Evolutionary conservation across 2,797 vertebrate genomes (phyloP).

Genomic region (Dendrocincla tyrannina): DNA sequence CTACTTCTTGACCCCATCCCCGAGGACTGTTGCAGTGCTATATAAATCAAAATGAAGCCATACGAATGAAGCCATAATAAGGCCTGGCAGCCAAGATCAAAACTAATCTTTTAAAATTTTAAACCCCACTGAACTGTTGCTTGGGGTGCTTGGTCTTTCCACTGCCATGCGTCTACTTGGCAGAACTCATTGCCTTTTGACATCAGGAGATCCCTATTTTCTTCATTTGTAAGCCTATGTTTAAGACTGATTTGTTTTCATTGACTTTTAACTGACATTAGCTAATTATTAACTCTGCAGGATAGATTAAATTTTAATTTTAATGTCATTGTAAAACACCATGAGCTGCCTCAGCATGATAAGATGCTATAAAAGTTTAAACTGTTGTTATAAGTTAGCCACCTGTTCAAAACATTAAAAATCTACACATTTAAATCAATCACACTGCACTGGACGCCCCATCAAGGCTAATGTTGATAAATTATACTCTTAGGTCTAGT

Average conservation of each 20-base stretch:
- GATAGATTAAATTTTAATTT: conserved; percentile 76
- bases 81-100: not conserved
- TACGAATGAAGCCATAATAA: not conserved
- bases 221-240: conserved; percentile 3
- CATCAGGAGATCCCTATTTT: not conserved
- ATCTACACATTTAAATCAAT: conserved; percentile 61
- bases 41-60: not conserved
- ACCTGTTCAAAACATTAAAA: conserved; percentile 70
- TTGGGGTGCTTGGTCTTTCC: not conserved
- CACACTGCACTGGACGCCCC: conserved; percentile 7
- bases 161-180: not conserved
- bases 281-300: conserved; percentile 70
- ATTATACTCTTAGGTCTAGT: conserved; percentile 24
- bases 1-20: not conserved
- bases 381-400: conserved; percentile 65
- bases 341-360: conserved; percentile 57
- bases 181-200: not conserved
- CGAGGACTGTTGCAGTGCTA: not conserved
- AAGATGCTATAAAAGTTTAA: conserved; percentile 67
- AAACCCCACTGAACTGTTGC: not conserved
- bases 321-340: conserved; percentile 69
- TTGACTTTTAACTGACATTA: conserved; percentile 72
- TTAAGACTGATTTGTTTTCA: conserved; percentile 64
- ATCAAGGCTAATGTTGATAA: conserved; percentile 61
- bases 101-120: not conserved